Conservation (phyloP, 2,113 vertebrate species). For the Muntiacus reevesi region DNA sequence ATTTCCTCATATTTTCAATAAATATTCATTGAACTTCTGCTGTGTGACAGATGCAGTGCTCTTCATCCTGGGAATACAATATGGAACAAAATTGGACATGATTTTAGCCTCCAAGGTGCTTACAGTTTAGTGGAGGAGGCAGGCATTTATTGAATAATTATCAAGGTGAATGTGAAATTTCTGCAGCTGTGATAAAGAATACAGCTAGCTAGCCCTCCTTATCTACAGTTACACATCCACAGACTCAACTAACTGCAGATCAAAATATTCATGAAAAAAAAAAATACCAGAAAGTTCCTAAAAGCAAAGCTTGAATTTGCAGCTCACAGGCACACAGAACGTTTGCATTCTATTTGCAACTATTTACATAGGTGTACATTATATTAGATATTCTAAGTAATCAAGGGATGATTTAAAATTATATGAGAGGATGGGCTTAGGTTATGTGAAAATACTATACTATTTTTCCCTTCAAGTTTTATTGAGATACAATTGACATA, state of each 20-base stretch:
- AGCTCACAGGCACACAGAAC: neutral
- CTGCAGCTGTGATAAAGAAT: neutral
- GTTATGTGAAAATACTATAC: neutral
- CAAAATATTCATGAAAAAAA: neutral
- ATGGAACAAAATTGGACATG: neutral
- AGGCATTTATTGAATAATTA: neutral
- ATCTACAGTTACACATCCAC: neutral
- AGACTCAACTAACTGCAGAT: neutral
- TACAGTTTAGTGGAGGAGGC: neutral
- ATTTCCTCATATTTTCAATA: neutral
- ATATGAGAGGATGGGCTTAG: neutral
- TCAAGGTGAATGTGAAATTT: neutral
- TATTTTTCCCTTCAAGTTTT: neutral
- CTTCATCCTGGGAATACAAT: neutral
- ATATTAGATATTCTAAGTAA: neutral
- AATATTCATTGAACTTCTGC: neutral
- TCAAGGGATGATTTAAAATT: neutral
- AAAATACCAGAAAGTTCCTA: neutral
- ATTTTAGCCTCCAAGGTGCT: neutral
- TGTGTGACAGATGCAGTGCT: neutral
- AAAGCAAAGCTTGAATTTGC: neutral
- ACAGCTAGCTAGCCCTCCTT: neutral
- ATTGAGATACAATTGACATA: neutral
- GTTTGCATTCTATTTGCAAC: neutral
- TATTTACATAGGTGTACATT: neutral